phyloP scores from a whole-genome alignment of 2,113 vertebrate species.

The Macquaria ambigua region DNA sequence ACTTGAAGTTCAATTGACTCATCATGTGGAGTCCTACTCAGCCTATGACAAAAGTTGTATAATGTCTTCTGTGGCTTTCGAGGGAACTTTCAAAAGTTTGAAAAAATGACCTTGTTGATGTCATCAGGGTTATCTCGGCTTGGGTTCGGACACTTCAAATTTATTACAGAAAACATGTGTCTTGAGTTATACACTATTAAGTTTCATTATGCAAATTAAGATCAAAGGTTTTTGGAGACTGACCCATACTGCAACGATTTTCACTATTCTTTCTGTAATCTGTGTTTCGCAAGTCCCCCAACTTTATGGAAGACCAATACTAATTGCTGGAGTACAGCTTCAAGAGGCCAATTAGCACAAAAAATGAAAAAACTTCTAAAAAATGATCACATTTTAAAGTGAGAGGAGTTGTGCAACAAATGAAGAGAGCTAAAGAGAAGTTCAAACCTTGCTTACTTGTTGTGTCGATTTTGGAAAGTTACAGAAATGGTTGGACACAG shows the following conservation, averaged over 20 bases:
- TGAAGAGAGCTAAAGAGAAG: not conserved
- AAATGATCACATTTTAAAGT: not conserved
- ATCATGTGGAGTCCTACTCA: not conserved
- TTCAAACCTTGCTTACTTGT: not conserved
- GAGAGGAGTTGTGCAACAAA: too few relatives aligned
- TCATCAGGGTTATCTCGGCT: not conserved
- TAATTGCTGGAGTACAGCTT: not conserved
- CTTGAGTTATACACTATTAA: too few relatives aligned
- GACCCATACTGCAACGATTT: not conserved
- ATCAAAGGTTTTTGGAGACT: not conserved
- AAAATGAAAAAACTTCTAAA: not conserved
- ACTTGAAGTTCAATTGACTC: not conserved
- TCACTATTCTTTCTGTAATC: not conserved
- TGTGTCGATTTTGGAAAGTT: not conserved
- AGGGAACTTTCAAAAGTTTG: not conserved
- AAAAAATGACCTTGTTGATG: not conserved
- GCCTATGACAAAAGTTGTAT: not conserved
- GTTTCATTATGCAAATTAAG: not conserved
- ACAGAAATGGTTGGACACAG: not conserved
- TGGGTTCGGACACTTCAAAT: not conserved
- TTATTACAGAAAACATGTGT: not conserved
- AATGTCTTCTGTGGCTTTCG: not conserved
- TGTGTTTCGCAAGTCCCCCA: not conserved
- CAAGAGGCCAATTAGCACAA: not conserved
- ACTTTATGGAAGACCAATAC: not conserved